Conservation (phyloP, 2,888 invertebrate genomes). For the Lagria hirta region DNA sequence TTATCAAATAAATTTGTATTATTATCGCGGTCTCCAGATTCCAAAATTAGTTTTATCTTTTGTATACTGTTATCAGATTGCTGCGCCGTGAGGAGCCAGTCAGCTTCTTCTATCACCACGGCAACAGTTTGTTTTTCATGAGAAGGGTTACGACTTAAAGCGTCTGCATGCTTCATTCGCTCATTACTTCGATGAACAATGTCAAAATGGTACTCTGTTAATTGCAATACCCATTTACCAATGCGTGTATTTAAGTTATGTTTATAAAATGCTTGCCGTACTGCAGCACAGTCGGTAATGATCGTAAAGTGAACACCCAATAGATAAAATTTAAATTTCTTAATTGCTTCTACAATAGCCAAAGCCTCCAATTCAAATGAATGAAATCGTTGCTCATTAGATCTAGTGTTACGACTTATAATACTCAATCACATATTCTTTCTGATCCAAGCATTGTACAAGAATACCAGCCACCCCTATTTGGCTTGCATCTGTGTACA, state of each 20-base stretch:
- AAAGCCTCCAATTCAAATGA: constrained; percentile 33
- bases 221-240: constrained; percentile 14
- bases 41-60: constrained; percentile 6
- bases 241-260: constrained; percentile 8
- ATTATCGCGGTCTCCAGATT: constrained; percentile 6
- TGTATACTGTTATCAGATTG: not conserved
- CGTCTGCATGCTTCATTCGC: constrained; percentile 19
- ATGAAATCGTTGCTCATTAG: constrained; percentile 33
- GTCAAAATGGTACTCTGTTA: constrained; percentile 14
- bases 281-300: constrained; percentile 28
- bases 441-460: too few relatives aligned
- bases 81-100: constrained; percentile 2
- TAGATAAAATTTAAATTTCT: constrained; percentile 27
- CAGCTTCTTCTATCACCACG: constrained; percentile 2
- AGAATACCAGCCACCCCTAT: constrained; percentile 34
- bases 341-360: constrained; percentile 29
- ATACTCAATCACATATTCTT: constrained; percentile 33
- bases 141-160: constrained; percentile 14
- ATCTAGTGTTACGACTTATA: constrained; percentile 36
- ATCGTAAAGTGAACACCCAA: constrained; percentile 29
- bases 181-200: constrained; percentile 7
- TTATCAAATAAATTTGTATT: constrained; percentile 7
- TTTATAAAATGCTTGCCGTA: too few relatives aligned
- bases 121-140: not conserved
- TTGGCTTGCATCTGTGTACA: constrained; percentile 39